Percentiles rank a stretch among this genome's conserved stretches.
These are phyloP conservation scores for Nothobranchius furzeri DNA, from an alignment of 2,113 vertebrate genomes.

Conservation along the genomic window DNA sequence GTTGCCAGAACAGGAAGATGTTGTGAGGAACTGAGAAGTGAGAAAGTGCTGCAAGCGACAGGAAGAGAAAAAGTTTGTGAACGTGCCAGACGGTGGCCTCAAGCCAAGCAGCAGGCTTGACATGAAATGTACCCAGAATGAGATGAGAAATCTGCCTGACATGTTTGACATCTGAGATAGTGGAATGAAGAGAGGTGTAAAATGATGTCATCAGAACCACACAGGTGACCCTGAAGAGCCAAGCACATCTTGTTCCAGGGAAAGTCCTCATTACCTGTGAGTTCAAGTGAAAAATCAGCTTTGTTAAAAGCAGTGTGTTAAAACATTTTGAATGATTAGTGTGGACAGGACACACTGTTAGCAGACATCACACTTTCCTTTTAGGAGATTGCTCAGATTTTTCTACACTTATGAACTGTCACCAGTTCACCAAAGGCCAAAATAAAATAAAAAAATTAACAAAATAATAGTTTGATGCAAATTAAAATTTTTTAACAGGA, in stretches of 20 bases:
- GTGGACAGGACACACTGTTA: too few relatives aligned
- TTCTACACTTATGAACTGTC: too few relatives aligned
- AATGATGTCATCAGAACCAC: slow-evolving; percentile 28
- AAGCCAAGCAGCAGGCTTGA: slow-evolving; percentile 14
- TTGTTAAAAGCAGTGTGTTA: neutral
- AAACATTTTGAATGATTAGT: too few relatives aligned
- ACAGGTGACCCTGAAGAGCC: slow-evolving; percentile 3
- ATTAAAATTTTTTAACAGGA: too few relatives aligned
- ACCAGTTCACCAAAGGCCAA: neutral
- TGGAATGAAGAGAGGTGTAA: slow-evolving; percentile 21
- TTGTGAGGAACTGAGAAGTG: slow-evolving; percentile 38
- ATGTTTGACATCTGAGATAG: slow-evolving; percentile 25
- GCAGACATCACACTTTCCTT: too few relatives aligned
- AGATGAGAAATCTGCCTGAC: slow-evolving; percentile 25
- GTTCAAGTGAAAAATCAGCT: neutral
- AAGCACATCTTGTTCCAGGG: neutral
- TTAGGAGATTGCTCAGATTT: too few relatives aligned
- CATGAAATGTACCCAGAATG: slow-evolving; percentile 12
- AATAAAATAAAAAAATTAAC: too few relatives aligned
- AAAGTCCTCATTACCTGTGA: neutral
- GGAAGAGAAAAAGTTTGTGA: slow-evolving; percentile 27
- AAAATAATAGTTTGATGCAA: too few relatives aligned
- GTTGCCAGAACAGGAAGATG: slow-evolving; percentile 23
- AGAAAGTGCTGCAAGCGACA: slow-evolving; percentile 39
- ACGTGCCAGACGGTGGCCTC: slow-evolving; percentile 44